Conservation (phyloP, 2,113 vertebrate species). For the Cyprinodon variegatus region DNA sequence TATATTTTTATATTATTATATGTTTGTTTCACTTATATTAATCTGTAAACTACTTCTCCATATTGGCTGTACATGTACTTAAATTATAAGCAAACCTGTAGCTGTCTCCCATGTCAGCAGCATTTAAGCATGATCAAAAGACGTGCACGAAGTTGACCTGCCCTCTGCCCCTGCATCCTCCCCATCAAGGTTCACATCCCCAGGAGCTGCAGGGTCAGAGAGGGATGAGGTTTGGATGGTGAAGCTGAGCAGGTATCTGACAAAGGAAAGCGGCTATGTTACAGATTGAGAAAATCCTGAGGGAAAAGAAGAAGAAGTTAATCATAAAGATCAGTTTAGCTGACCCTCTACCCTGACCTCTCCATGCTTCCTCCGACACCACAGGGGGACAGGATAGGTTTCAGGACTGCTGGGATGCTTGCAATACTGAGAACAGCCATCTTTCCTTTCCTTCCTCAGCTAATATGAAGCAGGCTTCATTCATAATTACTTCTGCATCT, state of each 20-base stretch:
- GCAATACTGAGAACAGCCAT: no score
- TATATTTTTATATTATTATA: no score
- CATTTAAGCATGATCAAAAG: conserved; percentile 58
- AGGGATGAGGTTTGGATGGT: conserved; percentile 28
- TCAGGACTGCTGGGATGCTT: neutral
- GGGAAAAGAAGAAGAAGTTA: conserved; percentile 20
- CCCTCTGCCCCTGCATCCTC: conserved; percentile 16
- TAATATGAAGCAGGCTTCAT: conserved; percentile 60
- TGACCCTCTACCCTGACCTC: conserved; percentile 32
- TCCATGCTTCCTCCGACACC: conserved; percentile 24
- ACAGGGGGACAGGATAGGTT: conserved; percentile 18
- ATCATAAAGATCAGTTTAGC: conserved; percentile 52
- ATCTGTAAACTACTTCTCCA: neutral
- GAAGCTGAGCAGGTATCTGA: conserved; percentile 16
- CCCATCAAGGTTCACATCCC: conserved; percentile 42
- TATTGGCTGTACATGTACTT: neutral
- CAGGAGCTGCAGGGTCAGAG: conserved; percentile 36
- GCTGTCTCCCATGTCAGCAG: conserved; percentile 27
- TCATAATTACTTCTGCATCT: conserved; percentile 38
- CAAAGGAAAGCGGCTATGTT: conserved; percentile 6
- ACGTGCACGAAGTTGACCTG: conserved; percentile 30
- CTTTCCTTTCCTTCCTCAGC: conserved; percentile 47
- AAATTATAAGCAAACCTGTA: neutral
- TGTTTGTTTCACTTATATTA: no score
- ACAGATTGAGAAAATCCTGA: conserved; percentile 28